phyloP scores from a whole-genome alignment of 2,888 invertebrate species.

The Sinotaia quadrata region DNA sequence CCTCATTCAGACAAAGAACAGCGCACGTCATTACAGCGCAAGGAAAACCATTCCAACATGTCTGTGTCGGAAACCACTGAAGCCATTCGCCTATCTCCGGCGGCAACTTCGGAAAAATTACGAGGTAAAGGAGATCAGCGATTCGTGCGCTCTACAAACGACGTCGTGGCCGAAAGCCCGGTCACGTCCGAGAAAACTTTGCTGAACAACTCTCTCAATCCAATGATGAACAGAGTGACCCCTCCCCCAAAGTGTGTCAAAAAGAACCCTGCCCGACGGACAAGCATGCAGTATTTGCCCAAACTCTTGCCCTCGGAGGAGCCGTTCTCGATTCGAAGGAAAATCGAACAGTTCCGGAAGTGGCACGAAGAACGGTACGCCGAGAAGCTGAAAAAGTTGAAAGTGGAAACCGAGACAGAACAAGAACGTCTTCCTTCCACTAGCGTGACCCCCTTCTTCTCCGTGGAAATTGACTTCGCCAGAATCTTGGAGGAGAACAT shows the following conservation, averaged over 20 bases:
- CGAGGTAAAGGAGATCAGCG: conserved; percentile 19
- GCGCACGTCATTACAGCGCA: not conserved
- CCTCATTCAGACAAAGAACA: not conserved
- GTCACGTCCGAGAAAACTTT: not conserved
- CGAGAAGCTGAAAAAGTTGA: conserved; percentile 55
- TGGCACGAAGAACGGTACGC: conserved; percentile 65
- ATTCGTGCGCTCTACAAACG: conserved; percentile 5
- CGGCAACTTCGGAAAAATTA: not conserved
- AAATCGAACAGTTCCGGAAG: conserved; percentile 62
- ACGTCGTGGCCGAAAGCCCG: conserved; percentile 1
- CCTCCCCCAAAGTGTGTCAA: not conserved
- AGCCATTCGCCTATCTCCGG: conserved; percentile 16
- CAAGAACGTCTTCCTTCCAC: not conserved
- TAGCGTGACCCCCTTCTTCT: not conserved
- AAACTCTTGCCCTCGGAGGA: conserved; percentile 42
- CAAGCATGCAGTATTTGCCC: conserved; percentile 19
- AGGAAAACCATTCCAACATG: conserved; percentile 1
- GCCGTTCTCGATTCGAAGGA: conserved; percentile 60
- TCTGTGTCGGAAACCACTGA: conserved; percentile 8
- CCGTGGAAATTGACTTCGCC: conserved; percentile 31
- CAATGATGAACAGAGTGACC: not conserved
- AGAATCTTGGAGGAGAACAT: conserved; percentile 35
- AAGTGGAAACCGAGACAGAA: conserved; percentile 46
- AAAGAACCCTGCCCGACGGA: not conserved
- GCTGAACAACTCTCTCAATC: not conserved